phyloP scores from a whole-genome alignment of 2,797 vertebrate genomes.

The Enteromius treurensis region DNA sequence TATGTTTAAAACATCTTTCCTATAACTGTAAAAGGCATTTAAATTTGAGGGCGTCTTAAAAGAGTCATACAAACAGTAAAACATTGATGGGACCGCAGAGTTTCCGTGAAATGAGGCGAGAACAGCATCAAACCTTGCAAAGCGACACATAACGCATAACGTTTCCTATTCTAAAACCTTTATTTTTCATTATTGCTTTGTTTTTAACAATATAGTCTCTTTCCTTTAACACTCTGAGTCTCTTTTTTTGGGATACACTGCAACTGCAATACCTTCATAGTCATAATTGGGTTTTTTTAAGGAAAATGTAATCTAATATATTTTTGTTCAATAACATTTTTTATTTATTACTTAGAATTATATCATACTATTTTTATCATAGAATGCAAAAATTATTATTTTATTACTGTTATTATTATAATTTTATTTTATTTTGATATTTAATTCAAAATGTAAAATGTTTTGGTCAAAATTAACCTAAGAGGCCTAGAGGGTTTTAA shows the following conservation, averaged over 20 bases:
- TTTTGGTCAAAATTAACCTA: not conserved
- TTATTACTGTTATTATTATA: not conserved
- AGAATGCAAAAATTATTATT: not conserved
- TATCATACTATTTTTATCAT: not conserved
- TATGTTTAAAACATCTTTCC: constrained; percentile 80
- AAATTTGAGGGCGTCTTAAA: constrained; percentile 79
- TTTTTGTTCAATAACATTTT: not conserved
- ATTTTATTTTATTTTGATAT: not conserved
- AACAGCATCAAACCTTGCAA: constrained; percentile 17
- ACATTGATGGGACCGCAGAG: constrained; percentile 59
- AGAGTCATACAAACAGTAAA: constrained; percentile 76
- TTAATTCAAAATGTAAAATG: not conserved
- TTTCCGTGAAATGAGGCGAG: constrained; percentile 18
- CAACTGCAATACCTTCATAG: not conserved
- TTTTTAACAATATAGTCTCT: not conserved
- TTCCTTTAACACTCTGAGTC: not conserved
- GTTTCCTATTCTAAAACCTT: not conserved
- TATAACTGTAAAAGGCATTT: constrained; percentile 78
- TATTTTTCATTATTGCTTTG: not conserved
- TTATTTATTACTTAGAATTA: not conserved
- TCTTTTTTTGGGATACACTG: not conserved
- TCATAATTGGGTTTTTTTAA: not conserved
- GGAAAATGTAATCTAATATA: not conserved
- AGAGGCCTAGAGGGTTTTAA: not conserved
- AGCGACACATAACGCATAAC: not conserved